Evolutionary conservation across 1,140 invertebrate species (phyloP), one percentile per base, ranked within the genome.

Genomic region (Chymomyza costata): DNA sequence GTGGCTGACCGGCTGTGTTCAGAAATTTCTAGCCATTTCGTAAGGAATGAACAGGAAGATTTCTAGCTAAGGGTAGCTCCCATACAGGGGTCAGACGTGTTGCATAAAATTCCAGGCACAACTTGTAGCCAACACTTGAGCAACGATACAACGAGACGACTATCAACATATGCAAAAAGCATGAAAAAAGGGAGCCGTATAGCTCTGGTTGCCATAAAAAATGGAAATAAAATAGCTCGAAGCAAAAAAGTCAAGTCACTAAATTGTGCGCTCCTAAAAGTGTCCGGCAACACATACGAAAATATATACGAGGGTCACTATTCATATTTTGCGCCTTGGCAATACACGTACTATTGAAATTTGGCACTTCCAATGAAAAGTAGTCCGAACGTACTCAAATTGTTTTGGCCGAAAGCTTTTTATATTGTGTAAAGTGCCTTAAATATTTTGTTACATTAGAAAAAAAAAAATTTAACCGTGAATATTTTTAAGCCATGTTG

Each of bases 201-300:
- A 60, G 47, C 43, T 65, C 60, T 54, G 64, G 40, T 41, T 31
- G 64, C 46, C 52, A 53, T 34, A 45, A 21, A 11, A 51, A 21
- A 41, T 3, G 14, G 16, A 46, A 6, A 11, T 19, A 41, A 41
- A 41, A 30, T 43, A 31, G 13, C 2, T 51, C 49, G 58, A 61
- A 66, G 56, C 61, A 78, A 71, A 47, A 53, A 55, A 48, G 64
- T 56, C 65, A 76, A 74, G 71, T 76, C 74, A 55, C 71, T 78
- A 78, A 78, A 78, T 78, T 78, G 71, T 78, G 63, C 51, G 73
- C 59, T 73, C 73, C 68, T 71, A 78, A 78, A 78, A 73, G 73
- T 78, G 73, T 78, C 73, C 73, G 52, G 73, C 63, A 57, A 55
- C 67, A 78, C 71, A 76, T 76, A 76, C n/a, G n/a, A n/a, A n/a